Evolutionary conservation across 2,888 invertebrate genomes (phyloP).

Genomic region (Lasioglossum lativentre): DNA sequence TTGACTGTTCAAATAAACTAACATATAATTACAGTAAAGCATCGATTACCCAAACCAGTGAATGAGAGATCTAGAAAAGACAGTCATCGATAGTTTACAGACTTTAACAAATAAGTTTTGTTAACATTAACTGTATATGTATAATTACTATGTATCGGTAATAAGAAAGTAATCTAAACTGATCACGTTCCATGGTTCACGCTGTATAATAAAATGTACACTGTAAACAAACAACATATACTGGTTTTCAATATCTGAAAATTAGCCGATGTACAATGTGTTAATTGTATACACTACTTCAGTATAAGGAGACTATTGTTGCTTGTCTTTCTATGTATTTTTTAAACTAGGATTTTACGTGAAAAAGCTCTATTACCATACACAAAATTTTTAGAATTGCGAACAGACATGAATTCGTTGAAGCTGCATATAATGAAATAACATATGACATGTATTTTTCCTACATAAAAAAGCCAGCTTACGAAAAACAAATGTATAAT

Average conservation of each 20-base stretch:
- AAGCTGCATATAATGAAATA: not conserved
- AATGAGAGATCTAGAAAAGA: too few species aligned
- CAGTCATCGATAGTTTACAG: too few species aligned
- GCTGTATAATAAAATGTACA: too few species aligned
- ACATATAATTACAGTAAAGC: too few species aligned
- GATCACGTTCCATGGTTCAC: too few species aligned
- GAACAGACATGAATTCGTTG: not conserved
- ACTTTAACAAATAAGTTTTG: too few species aligned
- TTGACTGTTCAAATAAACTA: too few species aligned
- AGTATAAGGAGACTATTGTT: not conserved
- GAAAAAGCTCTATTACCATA: not conserved
- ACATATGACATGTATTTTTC: not conserved
- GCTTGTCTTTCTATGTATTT: constrained; percentile 46
- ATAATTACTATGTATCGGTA: too few species aligned
- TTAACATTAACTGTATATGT: too few species aligned
- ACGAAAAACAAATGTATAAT: not conserved
- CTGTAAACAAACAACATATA: not conserved
- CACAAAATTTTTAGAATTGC: not conserved
- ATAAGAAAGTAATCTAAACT: too few species aligned
- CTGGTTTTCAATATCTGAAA: not conserved
- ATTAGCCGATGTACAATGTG: not conserved
- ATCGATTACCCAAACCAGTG: too few species aligned
- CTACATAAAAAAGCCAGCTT: not conserved
- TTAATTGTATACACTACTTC: not conserved
- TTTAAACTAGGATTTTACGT: not conserved